Percentiles rank a stretch among this genome's conserved stretches.
These are phyloP conservation scores for Toxotes jaculatrix DNA, from an alignment of 2,113 vertebrate species.

Conservation along the genomic window DNA sequence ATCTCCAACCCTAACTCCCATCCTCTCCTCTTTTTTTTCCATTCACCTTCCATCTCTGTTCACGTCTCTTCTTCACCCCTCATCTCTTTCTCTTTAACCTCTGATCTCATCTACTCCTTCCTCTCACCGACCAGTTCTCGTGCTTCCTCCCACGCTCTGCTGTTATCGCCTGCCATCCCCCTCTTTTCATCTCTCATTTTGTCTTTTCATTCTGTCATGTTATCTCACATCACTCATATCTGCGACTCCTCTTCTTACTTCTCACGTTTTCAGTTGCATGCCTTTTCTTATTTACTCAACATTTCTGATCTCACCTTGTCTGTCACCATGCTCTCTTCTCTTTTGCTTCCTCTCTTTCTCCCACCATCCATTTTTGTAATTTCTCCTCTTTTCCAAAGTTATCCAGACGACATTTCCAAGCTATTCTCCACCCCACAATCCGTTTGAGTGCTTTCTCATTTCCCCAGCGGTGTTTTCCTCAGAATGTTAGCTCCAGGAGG, in stretches of 20 bases:
- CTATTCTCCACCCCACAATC: background rate
- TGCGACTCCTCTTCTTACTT: background rate
- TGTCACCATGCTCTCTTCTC: background rate
- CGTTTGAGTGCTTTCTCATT: background rate
- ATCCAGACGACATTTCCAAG: background rate
- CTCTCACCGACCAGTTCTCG: background rate
- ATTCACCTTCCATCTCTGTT: background rate
- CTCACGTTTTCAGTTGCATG: background rate
- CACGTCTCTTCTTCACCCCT: background rate
- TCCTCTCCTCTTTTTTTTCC: too few relatives aligned
- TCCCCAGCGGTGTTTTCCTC: background rate
- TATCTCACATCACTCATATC: background rate
- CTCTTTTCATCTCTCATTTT: background rate
- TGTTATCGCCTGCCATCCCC: background rate
- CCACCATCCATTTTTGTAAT: background rate
- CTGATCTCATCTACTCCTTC: background rate
- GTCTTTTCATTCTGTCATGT: background rate
- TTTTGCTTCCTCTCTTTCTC: background rate
- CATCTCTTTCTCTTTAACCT: constrained; percentile 29
- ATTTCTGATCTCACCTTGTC: background rate
- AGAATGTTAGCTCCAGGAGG: background rate
- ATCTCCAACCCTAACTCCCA: background rate
- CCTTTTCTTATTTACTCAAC: background rate
- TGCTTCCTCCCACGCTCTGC: background rate
- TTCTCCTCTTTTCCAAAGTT: background rate